These are phyloP conservation scores for Oryzias celebensis DNA, from an alignment of 2,113 vertebrate species.

Conservation along the genomic window DNA sequence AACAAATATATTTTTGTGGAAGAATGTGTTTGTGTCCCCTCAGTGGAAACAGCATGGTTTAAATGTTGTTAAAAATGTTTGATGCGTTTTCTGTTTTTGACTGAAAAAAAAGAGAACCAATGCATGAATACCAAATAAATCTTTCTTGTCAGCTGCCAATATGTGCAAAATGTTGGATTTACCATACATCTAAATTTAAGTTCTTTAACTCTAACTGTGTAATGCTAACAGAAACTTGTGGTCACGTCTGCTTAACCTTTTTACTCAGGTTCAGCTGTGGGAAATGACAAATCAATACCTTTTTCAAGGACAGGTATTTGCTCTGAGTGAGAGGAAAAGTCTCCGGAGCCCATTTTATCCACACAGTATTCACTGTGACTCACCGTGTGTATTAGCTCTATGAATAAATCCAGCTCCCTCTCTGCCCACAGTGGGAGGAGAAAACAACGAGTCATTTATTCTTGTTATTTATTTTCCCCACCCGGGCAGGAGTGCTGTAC, in stretches of 20 bases:
- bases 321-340: slow-evolving; percentile 60
- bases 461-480: slow-evolving; percentile 45
- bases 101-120: slow-evolving; percentile 14
- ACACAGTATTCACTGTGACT: slow-evolving; percentile 52
- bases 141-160: not conserved
- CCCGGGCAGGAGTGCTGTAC: slow-evolving; percentile 17
- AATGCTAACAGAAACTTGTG: slow-evolving; percentile 34
- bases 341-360: slow-evolving; percentile 49
- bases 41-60: slow-evolving; percentile 5
- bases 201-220: slow-evolving; percentile 14
- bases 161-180: not conserved
- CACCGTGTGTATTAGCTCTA: slow-evolving; percentile 57
- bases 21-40: slow-evolving; percentile 23
- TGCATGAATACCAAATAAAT: slow-evolving; percentile 28
- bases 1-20: not conserved
- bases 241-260: slow-evolving; percentile 46
- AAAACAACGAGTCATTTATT: slow-evolving; percentile 41
- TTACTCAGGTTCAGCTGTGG: slow-evolving; percentile 47
- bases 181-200: slow-evolving; percentile 15
- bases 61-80: slow-evolving; percentile 47
- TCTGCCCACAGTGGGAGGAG: slow-evolving; percentile 42
- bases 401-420: slow-evolving; percentile 60
- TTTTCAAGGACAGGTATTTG: slow-evolving; percentile 67
- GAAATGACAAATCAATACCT: slow-evolving; percentile 71
- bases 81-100: slow-evolving; percentile 40